Evolutionary conservation across 2,888 invertebrate species (phyloP).

Genomic region (Luperina testacea): DNA sequence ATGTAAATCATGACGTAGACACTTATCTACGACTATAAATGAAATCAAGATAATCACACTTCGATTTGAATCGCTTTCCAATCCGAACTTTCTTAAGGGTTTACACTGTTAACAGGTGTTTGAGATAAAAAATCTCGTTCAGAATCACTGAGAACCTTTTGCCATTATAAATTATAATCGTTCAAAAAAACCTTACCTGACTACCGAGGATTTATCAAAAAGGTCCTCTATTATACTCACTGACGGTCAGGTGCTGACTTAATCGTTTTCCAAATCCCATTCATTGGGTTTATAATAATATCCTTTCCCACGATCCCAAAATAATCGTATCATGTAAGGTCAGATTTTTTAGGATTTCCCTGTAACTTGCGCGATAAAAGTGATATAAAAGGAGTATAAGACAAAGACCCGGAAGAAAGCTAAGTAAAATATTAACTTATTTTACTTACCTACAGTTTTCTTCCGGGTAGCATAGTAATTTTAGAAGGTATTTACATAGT

Average conservation of each 20-base stretch:
- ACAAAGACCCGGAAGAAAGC: neutral
- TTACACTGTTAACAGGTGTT: conserved; percentile 72
- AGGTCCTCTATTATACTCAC: conserved; percentile 70
- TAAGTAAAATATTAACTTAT: neutral
- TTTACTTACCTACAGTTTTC: too few relatives aligned
- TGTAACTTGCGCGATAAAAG: neutral
- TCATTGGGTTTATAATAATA: conserved; percentile 72
- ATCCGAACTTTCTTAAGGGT: conserved; percentile 58
- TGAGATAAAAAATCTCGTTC: conserved; percentile 40
- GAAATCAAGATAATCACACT: conserved; percentile 58
- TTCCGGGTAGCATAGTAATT: neutral
- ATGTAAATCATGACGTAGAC: conserved; percentile 54
- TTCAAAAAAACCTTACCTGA: conserved; percentile 81
- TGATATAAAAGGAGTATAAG: neutral
- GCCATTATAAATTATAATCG: conserved; percentile 47
- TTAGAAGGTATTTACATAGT: neutral
- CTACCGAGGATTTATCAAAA: conserved; percentile 73
- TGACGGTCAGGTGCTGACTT: conserved; percentile 82
- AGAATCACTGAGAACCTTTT: conserved; percentile 48
- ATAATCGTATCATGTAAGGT: conserved; percentile 62
- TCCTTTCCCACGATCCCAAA: conserved; percentile 82
- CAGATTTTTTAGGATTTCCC: conserved; percentile 59
- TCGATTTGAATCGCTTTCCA: conserved; percentile 69
- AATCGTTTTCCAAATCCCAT: conserved; percentile 73
- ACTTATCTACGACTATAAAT: conserved; percentile 48